Percentiles rank a stretch among this genome's conserved stretches.
These are phyloP conservation scores for Lutjanus campechanus DNA, from an alignment of 2,797 vertebrate genomes.

Conservation along the genomic window DNA sequence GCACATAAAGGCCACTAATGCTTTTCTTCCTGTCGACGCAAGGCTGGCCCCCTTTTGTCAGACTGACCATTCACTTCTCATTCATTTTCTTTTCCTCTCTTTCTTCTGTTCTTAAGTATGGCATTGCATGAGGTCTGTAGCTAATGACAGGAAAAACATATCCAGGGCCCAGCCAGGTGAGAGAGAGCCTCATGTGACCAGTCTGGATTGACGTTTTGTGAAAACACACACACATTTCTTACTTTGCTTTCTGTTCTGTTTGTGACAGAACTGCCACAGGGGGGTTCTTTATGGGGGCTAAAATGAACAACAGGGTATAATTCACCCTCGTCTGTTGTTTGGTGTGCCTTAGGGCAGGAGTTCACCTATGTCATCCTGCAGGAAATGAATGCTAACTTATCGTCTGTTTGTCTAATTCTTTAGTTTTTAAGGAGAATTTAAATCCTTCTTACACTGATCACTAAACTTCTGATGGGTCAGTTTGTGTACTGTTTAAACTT, in stretches of 20 bases:
- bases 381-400: constrained; percentile 12
- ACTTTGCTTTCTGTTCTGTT: constrained; percentile 52
- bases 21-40: constrained; percentile 78
- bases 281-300: constrained; percentile 42
- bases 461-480: not conserved
- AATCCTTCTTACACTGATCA: not conserved
- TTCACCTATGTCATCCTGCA: constrained; percentile 28
- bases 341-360: constrained; percentile 71
- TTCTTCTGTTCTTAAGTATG: constrained; percentile 68
- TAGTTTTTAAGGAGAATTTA: not conserved
- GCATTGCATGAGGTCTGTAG: constrained; percentile 67
- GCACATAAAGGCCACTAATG: constrained; percentile 81
- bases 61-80: constrained; percentile 71
- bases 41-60: constrained; percentile 77
- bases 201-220: constrained; percentile 37
- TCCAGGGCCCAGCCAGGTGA: constrained; percentile 67
- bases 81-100: constrained; percentile 66
- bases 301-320: constrained; percentile 51
- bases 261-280: constrained; percentile 51
- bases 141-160: constrained; percentile 71
- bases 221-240: constrained; percentile 63
- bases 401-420: constrained; percentile 12
- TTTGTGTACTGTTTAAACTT: constrained; percentile 21
- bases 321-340: constrained; percentile 72
- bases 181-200: constrained; percentile 53